phyloP scores from a whole-genome alignment of 2,797 vertebrate species.

The Pristis pectinata region DNA sequence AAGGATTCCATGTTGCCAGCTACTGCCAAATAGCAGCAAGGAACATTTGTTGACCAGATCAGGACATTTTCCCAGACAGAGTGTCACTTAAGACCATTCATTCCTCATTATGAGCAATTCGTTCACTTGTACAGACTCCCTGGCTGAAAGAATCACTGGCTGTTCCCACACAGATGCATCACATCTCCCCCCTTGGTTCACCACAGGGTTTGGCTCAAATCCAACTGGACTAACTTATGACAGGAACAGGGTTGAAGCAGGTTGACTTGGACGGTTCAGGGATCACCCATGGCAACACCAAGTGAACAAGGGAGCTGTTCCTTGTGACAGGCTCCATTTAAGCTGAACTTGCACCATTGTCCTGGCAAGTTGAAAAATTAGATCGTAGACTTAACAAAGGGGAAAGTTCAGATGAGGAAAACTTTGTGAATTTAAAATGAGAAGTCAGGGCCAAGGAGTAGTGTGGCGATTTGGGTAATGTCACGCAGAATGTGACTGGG shows the following conservation, averaged over 20 bases:
- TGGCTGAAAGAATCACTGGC: not conserved
- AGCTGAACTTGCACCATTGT: too few species aligned
- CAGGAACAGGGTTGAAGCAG: not conserved
- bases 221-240: not conserved
- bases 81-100: not conserved
- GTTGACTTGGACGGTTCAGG: too few species aligned
- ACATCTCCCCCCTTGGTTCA: not conserved
- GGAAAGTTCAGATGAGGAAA: too few species aligned
- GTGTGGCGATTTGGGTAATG: too few species aligned
- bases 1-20: not conserved
- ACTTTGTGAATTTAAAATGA: too few species aligned
- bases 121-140: not conserved
- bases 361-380: too few species aligned
- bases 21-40: not conserved
- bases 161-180: not conserved
- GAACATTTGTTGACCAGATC: not conserved
- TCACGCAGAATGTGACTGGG: too few species aligned
- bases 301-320: too few species aligned
- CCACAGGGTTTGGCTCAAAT: not conserved
- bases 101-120: not conserved
- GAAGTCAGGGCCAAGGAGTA: too few species aligned
- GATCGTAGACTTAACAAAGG: too few species aligned
- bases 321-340: too few species aligned
- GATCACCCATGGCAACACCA: too few species aligned
- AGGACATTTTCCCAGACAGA: not conserved